Conservation (phyloP, 2,797 vertebrate species). For the Antrozous pallidus region DNA sequence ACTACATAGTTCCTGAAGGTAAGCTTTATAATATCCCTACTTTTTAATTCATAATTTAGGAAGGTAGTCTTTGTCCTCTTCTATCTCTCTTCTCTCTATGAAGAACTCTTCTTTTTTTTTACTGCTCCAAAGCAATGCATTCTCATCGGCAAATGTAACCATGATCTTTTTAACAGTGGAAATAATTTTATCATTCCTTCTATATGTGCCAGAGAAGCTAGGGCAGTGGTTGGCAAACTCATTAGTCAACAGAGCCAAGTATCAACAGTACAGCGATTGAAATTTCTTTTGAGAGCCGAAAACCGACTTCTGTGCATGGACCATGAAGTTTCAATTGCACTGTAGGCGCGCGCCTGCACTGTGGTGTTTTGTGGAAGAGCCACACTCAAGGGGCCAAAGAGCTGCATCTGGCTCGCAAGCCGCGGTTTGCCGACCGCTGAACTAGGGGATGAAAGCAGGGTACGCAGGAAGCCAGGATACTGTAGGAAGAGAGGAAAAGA, state of each 20-base stretch:
- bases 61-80: background rate
- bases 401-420: too few relatives aligned
- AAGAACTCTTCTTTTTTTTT: background rate
- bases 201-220: background rate
- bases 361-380: too few relatives aligned
- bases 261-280: too few relatives aligned
- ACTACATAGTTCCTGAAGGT: background rate
- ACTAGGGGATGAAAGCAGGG: constrained; percentile 6
- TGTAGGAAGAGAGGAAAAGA: background rate
- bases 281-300: too few relatives aligned
- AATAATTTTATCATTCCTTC: constrained; percentile 16
- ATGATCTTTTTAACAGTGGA: background rate
- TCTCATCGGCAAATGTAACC: background rate
- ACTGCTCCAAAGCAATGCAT: constrained; percentile 10
- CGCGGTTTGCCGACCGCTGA: too few relatives aligned
- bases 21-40: background rate
- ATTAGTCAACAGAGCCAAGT: too few relatives aligned
- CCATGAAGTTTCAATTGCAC: too few relatives aligned
- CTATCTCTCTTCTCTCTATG: background rate
- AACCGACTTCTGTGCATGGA: too few relatives aligned
- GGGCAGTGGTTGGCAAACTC: too few relatives aligned
- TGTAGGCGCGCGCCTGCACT: too few relatives aligned
- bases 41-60: background rate
- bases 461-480: background rate
- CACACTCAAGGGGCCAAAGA: too few relatives aligned